phyloP scores from a whole-genome alignment of 2,113 vertebrate species.

The Esox niger region DNA sequence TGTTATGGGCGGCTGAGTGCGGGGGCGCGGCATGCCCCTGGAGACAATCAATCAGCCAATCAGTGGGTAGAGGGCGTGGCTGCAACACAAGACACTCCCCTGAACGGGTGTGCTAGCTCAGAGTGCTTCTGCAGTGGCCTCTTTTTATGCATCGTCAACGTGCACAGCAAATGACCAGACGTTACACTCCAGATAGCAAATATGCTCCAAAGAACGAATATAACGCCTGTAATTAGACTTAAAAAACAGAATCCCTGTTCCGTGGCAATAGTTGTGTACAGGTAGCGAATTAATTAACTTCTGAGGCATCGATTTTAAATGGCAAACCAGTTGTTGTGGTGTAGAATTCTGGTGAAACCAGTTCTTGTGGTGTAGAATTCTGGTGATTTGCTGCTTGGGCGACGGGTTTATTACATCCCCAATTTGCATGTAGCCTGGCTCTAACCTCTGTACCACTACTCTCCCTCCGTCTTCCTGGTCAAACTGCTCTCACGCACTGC shows the following conservation, averaged over 20 bases:
- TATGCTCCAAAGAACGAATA: neutral
- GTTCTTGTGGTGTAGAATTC: slow-evolving; percentile 11
- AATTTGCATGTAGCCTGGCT: neutral
- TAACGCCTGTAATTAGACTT: too few relatives aligned
- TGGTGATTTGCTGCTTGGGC: slow-evolving; percentile 39
- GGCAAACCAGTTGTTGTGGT: neutral
- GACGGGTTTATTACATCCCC: neutral
- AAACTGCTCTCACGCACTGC: neutral
- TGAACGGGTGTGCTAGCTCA: slow-evolving; percentile 56
- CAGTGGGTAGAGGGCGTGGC: slow-evolving; percentile 39
- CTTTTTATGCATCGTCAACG: slow-evolving; percentile 29
- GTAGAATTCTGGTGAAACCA: slow-evolving; percentile 26
- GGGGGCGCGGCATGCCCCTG: slow-evolving; percentile 29
- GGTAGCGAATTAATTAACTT: neutral
- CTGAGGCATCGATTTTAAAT: neutral
- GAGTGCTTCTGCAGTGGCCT: slow-evolving; percentile 53
- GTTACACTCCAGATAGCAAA: slow-evolving; percentile 37
- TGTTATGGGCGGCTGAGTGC: slow-evolving; percentile 44
- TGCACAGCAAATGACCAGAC: slow-evolving; percentile 57
- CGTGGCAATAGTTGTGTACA: neutral
- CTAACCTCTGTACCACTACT: neutral
- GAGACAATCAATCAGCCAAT: slow-evolving; percentile 25
- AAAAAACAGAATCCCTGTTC: neutral
- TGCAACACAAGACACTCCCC: slow-evolving; percentile 29
- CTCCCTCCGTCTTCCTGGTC: neutral